A percentile compares a stretch with the other conserved stretches of the same genome.
Evolutionary conservation across 2,113 vertebrate genomes (phyloP).

Genomic region (Platichthys stellatus): DNA sequence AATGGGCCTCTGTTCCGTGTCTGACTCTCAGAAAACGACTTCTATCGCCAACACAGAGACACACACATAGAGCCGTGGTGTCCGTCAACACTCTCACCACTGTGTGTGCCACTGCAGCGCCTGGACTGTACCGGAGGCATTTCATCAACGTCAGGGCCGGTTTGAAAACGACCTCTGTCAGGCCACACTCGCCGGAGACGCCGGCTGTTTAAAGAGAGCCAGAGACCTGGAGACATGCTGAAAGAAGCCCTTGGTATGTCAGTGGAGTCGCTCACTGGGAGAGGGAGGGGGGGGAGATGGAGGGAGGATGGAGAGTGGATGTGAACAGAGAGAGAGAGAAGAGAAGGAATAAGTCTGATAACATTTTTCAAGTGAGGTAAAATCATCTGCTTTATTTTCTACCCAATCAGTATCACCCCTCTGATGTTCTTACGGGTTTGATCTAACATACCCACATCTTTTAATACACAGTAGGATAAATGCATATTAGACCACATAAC

Average conservation of each 20-base stretch:
- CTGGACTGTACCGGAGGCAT: conserved; percentile 55
- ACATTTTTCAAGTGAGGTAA: background rate
- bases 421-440: no score
- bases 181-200: conserved; percentile 53
- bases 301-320: background rate
- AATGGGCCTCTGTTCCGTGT: conserved; percentile 42
- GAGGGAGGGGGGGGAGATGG: background rate
- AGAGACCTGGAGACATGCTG: conserved; percentile 55
- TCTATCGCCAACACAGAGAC: conserved; percentile 43
- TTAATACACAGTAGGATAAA: no score
- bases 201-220: conserved; percentile 42
- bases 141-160: conserved; percentile 66
- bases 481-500: no score
- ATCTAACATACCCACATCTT: no score
- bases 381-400: no score
- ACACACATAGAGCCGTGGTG: conserved; percentile 45
- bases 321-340: conserved; percentile 5
- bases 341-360: conserved; percentile 27
- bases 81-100: conserved; percentile 63
- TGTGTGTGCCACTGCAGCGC: conserved; percentile 64
- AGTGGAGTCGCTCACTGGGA: conserved; percentile 40
- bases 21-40: conserved; percentile 36
- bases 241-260: conserved; percentile 61
- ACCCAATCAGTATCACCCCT: no score
- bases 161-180: conserved; percentile 68